A percentile compares a stretch with the other conserved stretches of the same genome.
Conservation (phyloP, 2,888 invertebrate genomes). For the Drosophila pseudotalamancana region DNA sequence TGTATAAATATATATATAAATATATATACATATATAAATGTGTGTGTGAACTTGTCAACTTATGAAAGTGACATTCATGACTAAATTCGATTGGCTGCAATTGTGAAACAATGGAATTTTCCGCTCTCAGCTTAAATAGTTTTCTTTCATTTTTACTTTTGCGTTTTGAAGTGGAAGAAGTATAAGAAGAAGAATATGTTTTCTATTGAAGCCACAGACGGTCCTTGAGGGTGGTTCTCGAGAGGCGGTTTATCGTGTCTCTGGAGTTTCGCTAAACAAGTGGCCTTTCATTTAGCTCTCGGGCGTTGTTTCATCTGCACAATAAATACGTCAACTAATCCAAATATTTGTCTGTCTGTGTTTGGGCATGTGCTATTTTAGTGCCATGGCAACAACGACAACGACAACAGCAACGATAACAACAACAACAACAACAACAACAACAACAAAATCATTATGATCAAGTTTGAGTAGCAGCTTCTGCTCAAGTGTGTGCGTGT, state of each 20-base stretch:
- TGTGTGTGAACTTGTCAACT: no score
- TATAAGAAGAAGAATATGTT: no score
- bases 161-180: no score
- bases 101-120: no score
- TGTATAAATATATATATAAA: no score
- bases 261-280: background rate
- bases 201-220: background rate
- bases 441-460: constrained; percentile 26
- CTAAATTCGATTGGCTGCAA: no score
- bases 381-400: constrained; percentile 18
- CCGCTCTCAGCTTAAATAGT: no score
- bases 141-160: no score
- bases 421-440: no score
- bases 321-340: constrained; percentile 7
- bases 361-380: constrained; percentile 3
- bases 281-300: background rate
- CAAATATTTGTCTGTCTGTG: constrained; percentile 11
- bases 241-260: background rate
- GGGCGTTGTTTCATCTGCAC: background rate
- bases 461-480: constrained; percentile 20
- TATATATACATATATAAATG: no score
- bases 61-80: no score
- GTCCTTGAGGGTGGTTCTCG: background rate
- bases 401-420: constrained; percentile 12
- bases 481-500: constrained; percentile 17